A percentile compares a stretch with the other conserved stretches of the same genome.
These are phyloP conservation scores for Spodoptera frugiperda DNA, from an alignment of 1,140 invertebrate genomes.

Conservation along the genomic window DNA sequence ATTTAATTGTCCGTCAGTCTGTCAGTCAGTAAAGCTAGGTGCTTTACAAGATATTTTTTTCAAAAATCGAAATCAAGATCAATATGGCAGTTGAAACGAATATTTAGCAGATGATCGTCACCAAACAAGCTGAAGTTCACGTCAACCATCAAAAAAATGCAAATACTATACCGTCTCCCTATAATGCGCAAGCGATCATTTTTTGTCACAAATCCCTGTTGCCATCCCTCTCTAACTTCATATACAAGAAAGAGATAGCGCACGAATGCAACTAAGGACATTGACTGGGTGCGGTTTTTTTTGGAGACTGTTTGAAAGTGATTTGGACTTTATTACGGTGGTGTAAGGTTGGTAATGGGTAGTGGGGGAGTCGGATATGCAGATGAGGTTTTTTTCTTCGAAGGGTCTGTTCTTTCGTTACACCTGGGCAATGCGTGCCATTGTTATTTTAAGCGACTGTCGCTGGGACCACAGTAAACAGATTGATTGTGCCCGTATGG, in stretches of 20 bases:
- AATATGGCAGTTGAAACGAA: no score
- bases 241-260: conserved; percentile 34
- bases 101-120: no score
- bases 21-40: no score
- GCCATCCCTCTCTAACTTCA: conserved; percentile 2
- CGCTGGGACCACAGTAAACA: conserved; percentile 19
- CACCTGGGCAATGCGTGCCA: conserved; percentile 47
- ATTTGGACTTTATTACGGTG: conserved; percentile 10
- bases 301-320: background rate
- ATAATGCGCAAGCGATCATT: conserved; percentile 46
- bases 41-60: no score
- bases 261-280: conserved; percentile 44
- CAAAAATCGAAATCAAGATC: no score
- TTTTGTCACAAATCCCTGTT: conserved; percentile 48
- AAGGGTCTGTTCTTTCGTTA: conserved; percentile 16
- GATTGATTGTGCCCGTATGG: conserved; percentile 31
- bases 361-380: conserved; percentile 16
- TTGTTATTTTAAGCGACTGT: conserved; percentile 43
- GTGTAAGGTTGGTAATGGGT: conserved; percentile 21
- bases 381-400: conserved; percentile 42
- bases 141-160: conserved; percentile 33
- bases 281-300: conserved; percentile 44
- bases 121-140: conserved; percentile 1
- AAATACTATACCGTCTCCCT: conserved; percentile 29
- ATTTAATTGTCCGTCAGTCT: no score